phyloP scores from a whole-genome alignment of 2,888 invertebrate species.

The Tubulanus polymorphus region DNA sequence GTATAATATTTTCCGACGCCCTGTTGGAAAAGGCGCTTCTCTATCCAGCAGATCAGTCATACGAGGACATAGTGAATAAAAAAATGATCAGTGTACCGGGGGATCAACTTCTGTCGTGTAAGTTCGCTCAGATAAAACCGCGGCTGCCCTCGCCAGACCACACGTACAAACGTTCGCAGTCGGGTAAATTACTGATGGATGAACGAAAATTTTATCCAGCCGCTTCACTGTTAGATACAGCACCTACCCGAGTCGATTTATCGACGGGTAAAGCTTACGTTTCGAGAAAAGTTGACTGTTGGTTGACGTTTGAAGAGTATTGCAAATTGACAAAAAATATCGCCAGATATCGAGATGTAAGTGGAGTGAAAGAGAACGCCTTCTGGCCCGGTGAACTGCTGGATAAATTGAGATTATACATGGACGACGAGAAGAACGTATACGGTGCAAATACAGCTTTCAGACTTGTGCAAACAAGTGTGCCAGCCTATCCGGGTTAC shows the following conservation, averaged over 20 bases:
- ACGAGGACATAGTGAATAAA: constrained; percentile 22
- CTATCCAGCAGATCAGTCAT: constrained; percentile 35
- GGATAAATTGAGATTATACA: constrained; percentile 41
- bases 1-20: constrained; percentile 29
- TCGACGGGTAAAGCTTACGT: constrained; percentile 45
- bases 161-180: no score
- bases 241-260: constrained; percentile 31
- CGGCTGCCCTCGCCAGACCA: constrained; percentile 28
- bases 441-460: no score
- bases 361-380: constrained; percentile 26
- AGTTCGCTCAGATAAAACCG: constrained; percentile 32
- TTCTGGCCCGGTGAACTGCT: constrained; percentile 50
- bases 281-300: constrained; percentile 37
- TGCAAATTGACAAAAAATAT: constrained; percentile 37
- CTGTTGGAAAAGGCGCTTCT: constrained; percentile 43
- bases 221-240: constrained; percentile 21
- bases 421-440: no score
- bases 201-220: constrained; percentile 21
- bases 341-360: constrained; percentile 28
- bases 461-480: no score
- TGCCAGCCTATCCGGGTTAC: no score
- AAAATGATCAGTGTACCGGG: constrained; percentile 30
- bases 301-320: constrained; percentile 51
- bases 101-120: constrained; percentile 26
- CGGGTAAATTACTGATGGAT: neutral